These are phyloP conservation scores for Etia nguti DNA, from an alignment of 2,113 vertebrate species.

Conservation along the genomic window DNA sequence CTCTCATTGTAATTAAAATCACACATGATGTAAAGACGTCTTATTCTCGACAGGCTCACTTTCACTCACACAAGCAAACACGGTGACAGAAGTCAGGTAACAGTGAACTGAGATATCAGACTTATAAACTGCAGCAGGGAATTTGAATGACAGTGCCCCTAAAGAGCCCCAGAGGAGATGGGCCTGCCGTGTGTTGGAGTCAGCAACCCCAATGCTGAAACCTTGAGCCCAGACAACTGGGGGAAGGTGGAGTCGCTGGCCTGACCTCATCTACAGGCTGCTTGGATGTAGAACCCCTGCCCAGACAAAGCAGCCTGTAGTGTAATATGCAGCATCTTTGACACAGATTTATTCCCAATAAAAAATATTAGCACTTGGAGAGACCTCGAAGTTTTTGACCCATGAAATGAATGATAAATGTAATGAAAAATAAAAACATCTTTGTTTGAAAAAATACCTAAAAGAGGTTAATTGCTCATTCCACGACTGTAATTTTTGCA, in stretches of 20 bases:
- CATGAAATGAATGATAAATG: not conserved
- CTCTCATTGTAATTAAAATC: constrained; percentile 21
- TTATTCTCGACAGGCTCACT: constrained; percentile 17
- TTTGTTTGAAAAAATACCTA: not conserved
- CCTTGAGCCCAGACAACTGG: constrained; percentile 59
- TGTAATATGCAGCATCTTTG: not conserved
- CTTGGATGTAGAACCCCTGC: constrained; percentile 9
- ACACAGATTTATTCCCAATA: not conserved
- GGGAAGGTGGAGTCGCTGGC: constrained; percentile 25
- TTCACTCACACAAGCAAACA: constrained; percentile 21
- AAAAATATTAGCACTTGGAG: not conserved
- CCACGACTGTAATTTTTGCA: not conserved
- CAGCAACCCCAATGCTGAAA: constrained; percentile 64
- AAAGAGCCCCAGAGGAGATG: constrained; percentile 59
- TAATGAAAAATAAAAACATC: not conserved
- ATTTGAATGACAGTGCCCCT: constrained; percentile 63
- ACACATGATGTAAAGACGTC: not conserved
- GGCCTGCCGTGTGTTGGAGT: constrained; percentile 29
- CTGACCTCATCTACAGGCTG: constrained; percentile 12
- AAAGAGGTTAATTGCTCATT: not conserved
- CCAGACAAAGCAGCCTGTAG: constrained; percentile 15
- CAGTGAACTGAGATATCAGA: constrained; percentile 55
- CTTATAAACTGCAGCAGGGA: constrained; percentile 48
- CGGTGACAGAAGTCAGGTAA: constrained; percentile 6
- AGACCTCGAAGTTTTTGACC: not conserved